phyloP scores from a whole-genome alignment of 2,797 vertebrate genomes.

The Pseudochirops cupreus region DNA sequence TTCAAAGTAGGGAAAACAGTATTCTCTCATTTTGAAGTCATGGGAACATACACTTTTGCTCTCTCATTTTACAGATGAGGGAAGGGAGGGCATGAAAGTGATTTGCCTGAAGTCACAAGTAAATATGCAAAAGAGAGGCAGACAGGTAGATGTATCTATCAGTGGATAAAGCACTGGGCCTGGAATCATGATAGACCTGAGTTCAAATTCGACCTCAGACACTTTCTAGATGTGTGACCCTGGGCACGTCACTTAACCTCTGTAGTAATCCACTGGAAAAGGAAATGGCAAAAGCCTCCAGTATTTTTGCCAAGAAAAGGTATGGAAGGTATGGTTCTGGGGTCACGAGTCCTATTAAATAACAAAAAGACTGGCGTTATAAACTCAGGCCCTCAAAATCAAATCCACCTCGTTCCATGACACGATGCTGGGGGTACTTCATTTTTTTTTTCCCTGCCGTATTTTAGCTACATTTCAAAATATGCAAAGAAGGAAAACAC shows the following conservation, averaged over 20 bases:
- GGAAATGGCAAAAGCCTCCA: not conserved
- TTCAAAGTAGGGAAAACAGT: not conserved
- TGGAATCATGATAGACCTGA: not conserved
- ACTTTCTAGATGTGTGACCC: not conserved
- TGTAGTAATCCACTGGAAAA: not conserved
- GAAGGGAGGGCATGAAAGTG: not conserved
- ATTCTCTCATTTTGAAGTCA: not conserved
- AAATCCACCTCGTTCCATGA: not conserved
- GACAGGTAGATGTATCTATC: not conserved
- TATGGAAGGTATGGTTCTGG: not conserved
- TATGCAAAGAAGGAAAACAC: not conserved
- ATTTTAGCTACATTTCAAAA: conserved; percentile 14
- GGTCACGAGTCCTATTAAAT: not conserved
- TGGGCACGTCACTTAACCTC: not conserved
- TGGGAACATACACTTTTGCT: not conserved
- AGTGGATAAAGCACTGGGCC: not conserved
- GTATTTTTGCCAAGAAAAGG: not conserved
- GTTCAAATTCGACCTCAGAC: not conserved
- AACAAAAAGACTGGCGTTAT: not conserved
- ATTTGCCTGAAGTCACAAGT: not conserved
- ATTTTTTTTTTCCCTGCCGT: too few species aligned
- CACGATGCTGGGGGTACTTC: not conserved
- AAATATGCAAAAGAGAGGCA: not conserved
- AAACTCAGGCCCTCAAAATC: not conserved
- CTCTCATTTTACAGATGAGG: not conserved